These are phyloP conservation scores for Myzus persicae DNA, from an alignment of 1,140 invertebrate species.

Conservation along the genomic window DNA sequence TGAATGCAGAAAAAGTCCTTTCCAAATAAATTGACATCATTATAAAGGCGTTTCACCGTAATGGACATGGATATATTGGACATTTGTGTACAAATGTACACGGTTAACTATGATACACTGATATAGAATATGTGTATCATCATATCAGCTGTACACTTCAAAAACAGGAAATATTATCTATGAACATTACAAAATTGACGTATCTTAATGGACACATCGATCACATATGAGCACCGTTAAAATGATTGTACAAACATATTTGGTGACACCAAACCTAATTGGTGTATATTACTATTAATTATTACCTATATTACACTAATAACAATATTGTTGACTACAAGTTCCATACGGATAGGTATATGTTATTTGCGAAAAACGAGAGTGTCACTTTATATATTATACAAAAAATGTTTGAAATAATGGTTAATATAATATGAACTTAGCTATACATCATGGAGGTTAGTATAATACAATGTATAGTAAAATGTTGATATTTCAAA, in stretches of 20 bases:
- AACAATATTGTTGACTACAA: background rate
- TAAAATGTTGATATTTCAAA: background rate
- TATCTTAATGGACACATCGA: background rate
- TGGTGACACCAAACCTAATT: too few relatives aligned
- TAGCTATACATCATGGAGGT: background rate
- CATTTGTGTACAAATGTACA: background rate
- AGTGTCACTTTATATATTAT: background rate
- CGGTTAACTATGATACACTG: background rate
- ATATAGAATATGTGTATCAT: background rate
- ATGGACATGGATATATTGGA: background rate
- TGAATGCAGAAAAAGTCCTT: background rate
- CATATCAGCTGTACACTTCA: background rate
- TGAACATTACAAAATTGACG: background rate
- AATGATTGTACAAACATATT: background rate
- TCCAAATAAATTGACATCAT: background rate
- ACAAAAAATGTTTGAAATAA: too few relatives aligned
- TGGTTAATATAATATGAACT: slow-evolving; percentile 6
- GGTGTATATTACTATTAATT: background rate
- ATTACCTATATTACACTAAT: background rate
- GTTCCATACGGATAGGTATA: background rate
- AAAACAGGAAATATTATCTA: background rate
- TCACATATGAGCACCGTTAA: background rate
- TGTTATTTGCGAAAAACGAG: background rate
- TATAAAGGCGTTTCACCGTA: background rate
- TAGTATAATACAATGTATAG: background rate